Evolutionary conservation across 2,888 invertebrate species (phyloP).

Genomic region (Teleiodes luculella): DNA sequence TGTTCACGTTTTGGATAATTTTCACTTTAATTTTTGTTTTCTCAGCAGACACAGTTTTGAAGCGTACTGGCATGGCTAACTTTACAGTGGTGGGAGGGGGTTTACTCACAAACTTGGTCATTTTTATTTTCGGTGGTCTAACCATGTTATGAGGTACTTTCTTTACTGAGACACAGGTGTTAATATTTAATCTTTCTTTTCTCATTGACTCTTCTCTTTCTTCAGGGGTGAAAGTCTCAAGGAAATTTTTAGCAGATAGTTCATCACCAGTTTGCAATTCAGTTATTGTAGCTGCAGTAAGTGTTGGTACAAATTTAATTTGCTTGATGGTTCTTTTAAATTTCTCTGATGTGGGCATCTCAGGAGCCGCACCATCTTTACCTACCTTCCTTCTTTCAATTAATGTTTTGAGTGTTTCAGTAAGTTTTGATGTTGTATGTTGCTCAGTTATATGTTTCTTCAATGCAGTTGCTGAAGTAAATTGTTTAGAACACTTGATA

Average conservation of each 20-base stretch:
- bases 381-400: conserved; percentile 46
- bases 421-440: conserved; percentile 53
- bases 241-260: conserved; percentile 55
- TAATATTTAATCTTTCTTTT: conserved; percentile 23
- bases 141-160: conserved; percentile 24
- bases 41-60: conserved; percentile 31
- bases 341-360: conserved; percentile 29
- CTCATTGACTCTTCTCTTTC: conserved; percentile 22
- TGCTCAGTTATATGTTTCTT: conserved; percentile 40
- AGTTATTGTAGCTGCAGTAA: conserved; percentile 35
- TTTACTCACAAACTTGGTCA: conserved; percentile 41
- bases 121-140: conserved; percentile 37
- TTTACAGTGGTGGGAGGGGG: conserved; percentile 11
- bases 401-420: conserved; percentile 56
- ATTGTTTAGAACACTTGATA: conserved; percentile 51
- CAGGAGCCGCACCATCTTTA: not conserved
- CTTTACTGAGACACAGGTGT: not conserved
- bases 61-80: conserved; percentile 50
- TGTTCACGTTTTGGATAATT: conserved; percentile 29
- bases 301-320: conserved; percentile 25
- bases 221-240: conserved; percentile 62
- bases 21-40: conserved; percentile 35
- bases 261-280: conserved; percentile 31
- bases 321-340: conserved; percentile 48
- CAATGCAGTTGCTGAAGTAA: conserved; percentile 41